phyloP scores from a whole-genome alignment of 2,113 vertebrate species.

The Catagonus wagneri region DNA sequence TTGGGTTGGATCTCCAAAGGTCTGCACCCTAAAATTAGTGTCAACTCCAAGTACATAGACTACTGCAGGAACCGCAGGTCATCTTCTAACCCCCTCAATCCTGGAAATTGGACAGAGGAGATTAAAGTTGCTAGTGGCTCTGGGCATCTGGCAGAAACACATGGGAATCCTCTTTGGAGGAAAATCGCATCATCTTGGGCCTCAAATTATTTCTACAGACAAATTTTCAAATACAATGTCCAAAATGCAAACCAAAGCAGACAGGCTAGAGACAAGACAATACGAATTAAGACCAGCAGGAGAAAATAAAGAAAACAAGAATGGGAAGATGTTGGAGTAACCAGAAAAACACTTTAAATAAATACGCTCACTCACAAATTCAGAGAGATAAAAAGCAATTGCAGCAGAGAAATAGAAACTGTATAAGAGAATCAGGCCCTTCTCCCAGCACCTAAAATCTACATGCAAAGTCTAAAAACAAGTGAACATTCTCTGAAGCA shows the following conservation, averaged over 20 bases:
- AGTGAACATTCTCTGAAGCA: background rate
- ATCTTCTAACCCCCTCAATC: background rate
- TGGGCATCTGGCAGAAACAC: slow-evolving; percentile 29
- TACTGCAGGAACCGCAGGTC: background rate
- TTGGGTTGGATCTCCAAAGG: background rate
- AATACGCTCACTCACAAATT: slow-evolving; percentile 5
- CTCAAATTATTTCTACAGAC: slow-evolving; percentile 44
- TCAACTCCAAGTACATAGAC: background rate
- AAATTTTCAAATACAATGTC: slow-evolving; percentile 38
- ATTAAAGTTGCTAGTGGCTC: slow-evolving; percentile 4
- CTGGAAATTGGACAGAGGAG: background rate
- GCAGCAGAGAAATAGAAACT: slow-evolving; percentile 41
- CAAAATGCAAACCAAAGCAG: slow-evolving; percentile 37
- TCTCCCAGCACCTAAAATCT: slow-evolving; percentile 26
- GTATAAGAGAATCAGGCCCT: slow-evolving; percentile 4
- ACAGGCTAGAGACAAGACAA: slow-evolving; percentile 15
- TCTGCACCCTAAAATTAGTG: background rate
- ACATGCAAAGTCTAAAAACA: slow-evolving; percentile 34
- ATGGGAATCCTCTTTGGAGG: slow-evolving; percentile 14
- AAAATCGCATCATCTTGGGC: background rate
- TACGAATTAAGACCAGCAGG: slow-evolving; percentile 23
- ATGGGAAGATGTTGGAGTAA: slow-evolving; percentile 5
- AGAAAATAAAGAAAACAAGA: background rate
- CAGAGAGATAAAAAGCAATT: slow-evolving; percentile 32
- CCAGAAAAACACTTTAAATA: slow-evolving; percentile 41